Evolutionary conservation across 2,888 invertebrate genomes (phyloP).

Genomic region (Creontiades dilutus): DNA sequence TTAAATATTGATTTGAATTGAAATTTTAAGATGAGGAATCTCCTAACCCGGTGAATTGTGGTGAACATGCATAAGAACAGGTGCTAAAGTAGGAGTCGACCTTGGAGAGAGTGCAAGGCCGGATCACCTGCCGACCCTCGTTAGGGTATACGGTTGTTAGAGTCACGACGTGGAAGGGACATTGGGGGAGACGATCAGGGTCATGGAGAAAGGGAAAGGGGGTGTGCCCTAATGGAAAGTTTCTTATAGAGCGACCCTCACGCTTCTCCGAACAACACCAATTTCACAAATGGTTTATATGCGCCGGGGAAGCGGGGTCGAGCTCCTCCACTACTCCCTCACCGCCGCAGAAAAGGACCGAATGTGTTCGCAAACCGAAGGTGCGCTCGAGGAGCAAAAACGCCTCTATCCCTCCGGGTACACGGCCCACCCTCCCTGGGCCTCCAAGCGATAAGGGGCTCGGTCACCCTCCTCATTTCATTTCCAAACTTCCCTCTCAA

Average conservation of each 20-base stretch:
- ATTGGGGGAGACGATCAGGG: constrained; percentile 6
- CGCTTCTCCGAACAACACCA: constrained; percentile 32
- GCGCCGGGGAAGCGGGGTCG: neutral
- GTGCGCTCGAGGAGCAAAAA: constrained; percentile 7
- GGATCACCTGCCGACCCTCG: constrained; percentile 26
- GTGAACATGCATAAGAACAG: too few relatives aligned
- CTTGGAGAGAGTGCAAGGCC: constrained; percentile 22
- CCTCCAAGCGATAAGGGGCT: neutral
- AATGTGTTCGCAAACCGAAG: neutral
- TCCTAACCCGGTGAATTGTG: too few relatives aligned
- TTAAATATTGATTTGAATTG: too few relatives aligned
- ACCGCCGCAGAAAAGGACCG: neutral
- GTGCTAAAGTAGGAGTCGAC: neutral
- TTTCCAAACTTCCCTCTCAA: constrained; percentile 23
- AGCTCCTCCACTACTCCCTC: neutral
- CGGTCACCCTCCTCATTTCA: constrained; percentile 42
- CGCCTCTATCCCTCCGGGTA: constrained; percentile 16
- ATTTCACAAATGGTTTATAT: constrained; percentile 36
- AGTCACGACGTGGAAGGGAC: neutral
- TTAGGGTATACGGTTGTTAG: constrained; percentile 23
- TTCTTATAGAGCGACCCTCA: constrained; percentile 23
- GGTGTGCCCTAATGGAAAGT: neutral
- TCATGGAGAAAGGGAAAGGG: neutral
- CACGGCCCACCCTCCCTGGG: neutral
- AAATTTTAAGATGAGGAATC: too few relatives aligned